These are phyloP conservation scores for Acipenser oxyrinchus DNA, from an alignment of 2,797 vertebrate species.

Conservation along the genomic window DNA sequence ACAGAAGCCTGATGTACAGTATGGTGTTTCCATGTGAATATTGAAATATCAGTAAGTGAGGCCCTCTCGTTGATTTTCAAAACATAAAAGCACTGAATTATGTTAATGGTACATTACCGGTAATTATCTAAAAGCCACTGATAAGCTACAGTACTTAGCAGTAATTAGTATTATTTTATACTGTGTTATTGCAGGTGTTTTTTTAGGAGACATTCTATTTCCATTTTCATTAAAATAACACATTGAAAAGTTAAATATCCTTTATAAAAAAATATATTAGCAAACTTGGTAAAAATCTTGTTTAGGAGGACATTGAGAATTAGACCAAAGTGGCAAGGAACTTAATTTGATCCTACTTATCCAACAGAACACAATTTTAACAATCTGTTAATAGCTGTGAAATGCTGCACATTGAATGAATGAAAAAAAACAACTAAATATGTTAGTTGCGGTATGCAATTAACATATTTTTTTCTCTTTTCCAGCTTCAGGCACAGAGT, in stretches of 20 bases:
- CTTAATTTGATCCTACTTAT: no score
- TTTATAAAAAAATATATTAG: no score
- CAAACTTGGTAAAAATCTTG: no score
- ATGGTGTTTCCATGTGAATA: background rate
- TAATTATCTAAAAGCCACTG: conserved; percentile 1
- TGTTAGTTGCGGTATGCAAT: background rate
- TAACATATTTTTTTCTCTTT: background rate
- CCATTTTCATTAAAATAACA: background rate
- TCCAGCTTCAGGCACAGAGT: conserved; percentile 64
- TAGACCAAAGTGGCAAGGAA: no score
- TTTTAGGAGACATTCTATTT: background rate
- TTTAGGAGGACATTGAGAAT: no score
- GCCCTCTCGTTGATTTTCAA: background rate
- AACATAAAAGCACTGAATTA: conserved; percentile 8
- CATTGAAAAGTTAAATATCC: no score
- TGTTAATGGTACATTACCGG: background rate
- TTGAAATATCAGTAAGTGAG: background rate
- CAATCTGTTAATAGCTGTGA: no score
- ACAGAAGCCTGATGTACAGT: no score
- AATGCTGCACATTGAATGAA: no score
- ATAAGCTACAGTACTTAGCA: conserved; percentile 1
- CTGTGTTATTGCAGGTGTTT: background rate
- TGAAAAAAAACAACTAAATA: no score
- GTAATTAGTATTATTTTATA: background rate
- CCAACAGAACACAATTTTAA: no score